A percentile compares a stretch with the other conserved stretches of the same genome.
phyloP scores from a whole-genome alignment of 2,888 invertebrate genomes.

The Cataglyphis rosenhaueri region DNA sequence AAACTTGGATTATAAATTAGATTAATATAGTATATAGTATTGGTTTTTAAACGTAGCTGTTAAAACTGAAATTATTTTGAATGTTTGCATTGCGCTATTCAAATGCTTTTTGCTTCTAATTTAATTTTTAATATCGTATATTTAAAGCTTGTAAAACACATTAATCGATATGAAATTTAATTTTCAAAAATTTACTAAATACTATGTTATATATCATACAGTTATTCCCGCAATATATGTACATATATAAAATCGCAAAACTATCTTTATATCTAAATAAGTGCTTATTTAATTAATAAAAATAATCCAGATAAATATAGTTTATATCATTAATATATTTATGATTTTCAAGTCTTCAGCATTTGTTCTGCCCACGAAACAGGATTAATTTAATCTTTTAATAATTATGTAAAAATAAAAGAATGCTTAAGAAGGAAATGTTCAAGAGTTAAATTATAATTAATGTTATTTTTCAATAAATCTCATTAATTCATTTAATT shows the following conservation, averaged over 20 bases:
- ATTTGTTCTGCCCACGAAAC: neutral
- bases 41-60: neutral
- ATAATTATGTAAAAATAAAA: neutral
- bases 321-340: neutral
- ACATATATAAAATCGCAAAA: neutral
- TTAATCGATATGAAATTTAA: neutral
- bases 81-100: neutral
- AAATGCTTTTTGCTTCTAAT: conserved; percentile 8
- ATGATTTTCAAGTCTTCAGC: neutral
- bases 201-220: neutral
- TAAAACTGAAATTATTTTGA: conserved; percentile 14
- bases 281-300: neutral
- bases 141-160: conserved; percentile 11
- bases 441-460: neutral
- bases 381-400: neutral
- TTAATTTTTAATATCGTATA: conserved; percentile 31
- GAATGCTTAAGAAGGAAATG: neutral
- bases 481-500: neutral
- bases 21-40: neutral
- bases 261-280: neutral
- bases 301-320: neutral
- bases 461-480: conserved; percentile 8
- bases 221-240: neutral
- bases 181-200: conserved; percentile 2
- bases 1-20: neutral